phyloP scores from a whole-genome alignment of 1,140 invertebrate species.

The Medauroidea extradentata region DNA sequence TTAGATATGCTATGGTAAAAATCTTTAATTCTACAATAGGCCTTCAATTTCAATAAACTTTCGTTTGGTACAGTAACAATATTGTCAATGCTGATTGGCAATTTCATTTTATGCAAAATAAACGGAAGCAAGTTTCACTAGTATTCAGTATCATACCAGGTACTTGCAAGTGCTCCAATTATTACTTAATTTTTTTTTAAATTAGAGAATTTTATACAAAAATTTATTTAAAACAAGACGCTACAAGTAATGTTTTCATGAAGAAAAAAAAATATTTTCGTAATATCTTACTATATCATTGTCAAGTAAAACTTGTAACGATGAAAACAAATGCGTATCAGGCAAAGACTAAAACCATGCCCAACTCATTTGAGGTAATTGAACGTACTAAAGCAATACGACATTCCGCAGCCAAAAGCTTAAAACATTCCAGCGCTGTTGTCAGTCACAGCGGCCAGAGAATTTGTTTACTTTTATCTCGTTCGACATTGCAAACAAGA shows the following conservation, averaged over 20 bases:
- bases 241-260: neutral
- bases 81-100: constrained; percentile 15
- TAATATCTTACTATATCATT: neutral
- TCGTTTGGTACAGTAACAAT: constrained; percentile 14
- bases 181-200: neutral
- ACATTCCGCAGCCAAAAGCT: too few relatives aligned
- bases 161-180: neutral
- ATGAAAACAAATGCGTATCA: too few relatives aligned
- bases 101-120: neutral
- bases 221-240: neutral
- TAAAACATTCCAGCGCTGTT: too few relatives aligned
- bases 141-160: neutral
- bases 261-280: neutral
- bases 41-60: constrained; percentile 9
- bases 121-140: neutral
- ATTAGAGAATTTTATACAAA: constrained; percentile 1
- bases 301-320: too few relatives aligned
- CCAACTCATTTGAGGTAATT: neutral
- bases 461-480: too few relatives aligned
- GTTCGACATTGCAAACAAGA: too few relatives aligned
- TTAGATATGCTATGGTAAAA: constrained; percentile 8
- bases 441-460: too few relatives aligned
- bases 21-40: constrained; percentile 4
- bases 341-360: too few relatives aligned
- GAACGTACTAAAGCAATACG: too few relatives aligned